Conservation (phyloP, 2,113 vertebrate species). For the Myotis lucifugus region DNA sequence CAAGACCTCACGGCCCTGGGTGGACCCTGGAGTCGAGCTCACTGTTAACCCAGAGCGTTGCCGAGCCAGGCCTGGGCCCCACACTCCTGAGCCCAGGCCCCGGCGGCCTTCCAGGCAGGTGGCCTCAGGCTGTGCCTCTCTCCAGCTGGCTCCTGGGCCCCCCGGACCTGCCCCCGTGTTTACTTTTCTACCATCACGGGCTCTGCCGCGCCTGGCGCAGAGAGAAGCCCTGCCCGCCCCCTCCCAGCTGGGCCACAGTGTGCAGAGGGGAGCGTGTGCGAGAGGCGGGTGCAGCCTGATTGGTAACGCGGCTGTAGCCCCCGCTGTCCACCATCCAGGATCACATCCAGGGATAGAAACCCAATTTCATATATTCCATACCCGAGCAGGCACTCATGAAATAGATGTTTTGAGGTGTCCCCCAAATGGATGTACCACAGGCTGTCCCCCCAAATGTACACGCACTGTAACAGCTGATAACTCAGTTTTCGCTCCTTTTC, state of each 20-base stretch:
- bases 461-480: too few relatives aligned
- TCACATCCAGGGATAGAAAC: conserved; percentile 72
- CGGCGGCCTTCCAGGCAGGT: background rate
- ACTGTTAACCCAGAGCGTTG: background rate
- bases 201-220: conserved; percentile 51
- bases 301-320: background rate
- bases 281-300: background rate
- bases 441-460: background rate
- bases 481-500: too few relatives aligned
- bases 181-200: conserved; percentile 71
- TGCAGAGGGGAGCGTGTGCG: conserved; percentile 40
- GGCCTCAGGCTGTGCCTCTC: background rate
- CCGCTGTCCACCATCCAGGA: rapidly evolving
- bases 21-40: background rate
- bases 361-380: conserved; percentile 68
- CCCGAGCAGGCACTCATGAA: conserved; percentile 39
- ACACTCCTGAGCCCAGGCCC: background rate
- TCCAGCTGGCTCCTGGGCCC: background rate
- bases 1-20: background rate
- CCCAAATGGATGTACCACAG: too few relatives aligned
- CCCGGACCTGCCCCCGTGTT: background rate
- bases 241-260: background rate
- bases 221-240: background rate
- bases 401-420: conserved; percentile 12
- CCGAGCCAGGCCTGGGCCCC: background rate